A percentile compares a stretch with the other conserved stretches of the same genome.
Conservation (phyloP, 2,113 vertebrate genomes). For the Gymnocephalus cernua region DNA sequence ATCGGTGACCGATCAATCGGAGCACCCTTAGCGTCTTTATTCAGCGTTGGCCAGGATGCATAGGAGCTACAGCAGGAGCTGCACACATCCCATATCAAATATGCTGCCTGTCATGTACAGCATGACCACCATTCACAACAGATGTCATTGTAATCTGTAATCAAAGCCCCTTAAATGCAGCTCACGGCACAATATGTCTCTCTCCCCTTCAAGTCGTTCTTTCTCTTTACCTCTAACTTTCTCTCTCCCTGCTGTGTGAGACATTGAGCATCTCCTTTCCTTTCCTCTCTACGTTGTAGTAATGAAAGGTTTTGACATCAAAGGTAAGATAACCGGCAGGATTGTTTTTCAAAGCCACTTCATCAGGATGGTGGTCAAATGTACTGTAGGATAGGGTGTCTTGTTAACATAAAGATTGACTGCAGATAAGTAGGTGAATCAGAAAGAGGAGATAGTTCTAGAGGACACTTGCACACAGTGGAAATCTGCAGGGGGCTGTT, state of each 20-base stretch:
- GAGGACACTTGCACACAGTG: background rate
- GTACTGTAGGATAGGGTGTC: background rate
- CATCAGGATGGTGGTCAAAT: conserved; percentile 28
- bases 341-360: conserved; percentile 48
- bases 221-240: conserved; percentile 18
- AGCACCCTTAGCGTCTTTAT: conserved; percentile 46
- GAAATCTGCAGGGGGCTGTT: conserved; percentile 12
- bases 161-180: conserved; percentile 66
- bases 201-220: conserved; percentile 3
- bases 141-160: conserved; percentile 73
- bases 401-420: conserved; percentile 45
- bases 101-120: conserved; percentile 59
- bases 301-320: conserved; percentile 27
- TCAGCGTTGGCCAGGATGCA: conserved; percentile 26
- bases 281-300: conserved; percentile 5
- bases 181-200: conserved; percentile 67
- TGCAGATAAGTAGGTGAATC: conserved; percentile 32
- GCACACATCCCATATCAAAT: conserved; percentile 46
- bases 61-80: conserved; percentile 49
- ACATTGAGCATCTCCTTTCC: background rate
- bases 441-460: conserved; percentile 18
- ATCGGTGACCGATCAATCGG: no score
- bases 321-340: conserved; percentile 29
- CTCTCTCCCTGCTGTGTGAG: background rate
- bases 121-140: conserved; percentile 59